A percentile compares a stretch with the other conserved stretches of the same genome.
Evolutionary conservation across 1,140 invertebrate species (phyloP).

Genomic region (Meloidogyne hapla): DNA sequence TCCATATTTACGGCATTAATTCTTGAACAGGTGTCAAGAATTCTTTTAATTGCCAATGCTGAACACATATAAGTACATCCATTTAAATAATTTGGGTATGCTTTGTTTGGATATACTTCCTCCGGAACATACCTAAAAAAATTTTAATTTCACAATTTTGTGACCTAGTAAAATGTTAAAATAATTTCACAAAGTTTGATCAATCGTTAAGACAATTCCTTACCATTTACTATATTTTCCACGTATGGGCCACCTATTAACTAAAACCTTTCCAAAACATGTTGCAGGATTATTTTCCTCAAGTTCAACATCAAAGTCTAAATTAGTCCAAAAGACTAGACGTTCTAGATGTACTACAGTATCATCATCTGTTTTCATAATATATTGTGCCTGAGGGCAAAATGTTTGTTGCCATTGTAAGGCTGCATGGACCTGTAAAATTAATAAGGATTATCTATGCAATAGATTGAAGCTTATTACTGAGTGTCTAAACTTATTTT

Average conservation of each 20-base stretch:
- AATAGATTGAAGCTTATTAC: no score
- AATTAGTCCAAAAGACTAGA: conserved; percentile 24
- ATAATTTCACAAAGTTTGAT: no score
- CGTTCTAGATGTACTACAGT: conserved; percentile 31
- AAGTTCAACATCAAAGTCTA: neutral
- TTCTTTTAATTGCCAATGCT: neutral
- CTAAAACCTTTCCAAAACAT: conserved; percentile 12
- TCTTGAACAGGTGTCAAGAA: neutral
- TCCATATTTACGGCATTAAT: conserved; percentile 15
- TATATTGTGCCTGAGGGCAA: conserved; percentile 26
- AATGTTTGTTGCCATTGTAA: conserved; percentile 37
- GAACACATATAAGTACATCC: conserved; percentile 30
- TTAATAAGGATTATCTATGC: no score
- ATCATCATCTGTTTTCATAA: conserved; percentile 40
- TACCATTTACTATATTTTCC: conserved; percentile 18
- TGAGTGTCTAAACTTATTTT: no score
- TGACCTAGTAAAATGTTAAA: no score
- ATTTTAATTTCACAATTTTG: no score
- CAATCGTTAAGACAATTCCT: no score
- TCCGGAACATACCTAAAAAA: conserved; percentile 30
- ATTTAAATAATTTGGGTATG: conserved; percentile 20
- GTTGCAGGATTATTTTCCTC: neutral
- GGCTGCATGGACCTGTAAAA: conserved; percentile 28
- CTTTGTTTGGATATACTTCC: conserved; percentile 13
- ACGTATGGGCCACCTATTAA: neutral